phyloP scores from a whole-genome alignment of 2,888 invertebrate species.

The Drosophila seclusa region DNA sequence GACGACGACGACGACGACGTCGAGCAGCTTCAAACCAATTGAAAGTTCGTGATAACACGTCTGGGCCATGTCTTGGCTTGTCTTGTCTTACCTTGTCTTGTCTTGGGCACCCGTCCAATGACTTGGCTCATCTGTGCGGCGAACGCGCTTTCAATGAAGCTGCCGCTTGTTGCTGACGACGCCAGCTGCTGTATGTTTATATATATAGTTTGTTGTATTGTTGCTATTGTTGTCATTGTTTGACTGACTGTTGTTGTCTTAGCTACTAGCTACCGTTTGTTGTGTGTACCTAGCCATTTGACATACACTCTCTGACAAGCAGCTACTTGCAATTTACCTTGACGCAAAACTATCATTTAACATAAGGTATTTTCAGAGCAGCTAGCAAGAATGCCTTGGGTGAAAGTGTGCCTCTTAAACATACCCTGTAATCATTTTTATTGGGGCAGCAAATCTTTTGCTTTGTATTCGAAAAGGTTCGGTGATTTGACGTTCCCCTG shows the following conservation, averaged over 20 bases:
- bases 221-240: slow-evolving; percentile 22
- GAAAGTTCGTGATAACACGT: slow-evolving; percentile 61
- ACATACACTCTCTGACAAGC: slow-evolving; percentile 20
- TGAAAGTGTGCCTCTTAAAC: background rate
- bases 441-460: background rate
- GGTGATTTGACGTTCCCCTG: background rate
- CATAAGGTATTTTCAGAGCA: slow-evolving; percentile 17
- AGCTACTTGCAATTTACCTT: slow-evolving; percentile 30
- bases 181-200: slow-evolving; percentile 33
- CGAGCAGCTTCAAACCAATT: slow-evolving; percentile 32
- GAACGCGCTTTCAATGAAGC: slow-evolving; percentile 44
- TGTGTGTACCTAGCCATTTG: slow-evolving; percentile 33
- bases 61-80: slow-evolving; percentile 40
- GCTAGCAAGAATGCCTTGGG: background rate
- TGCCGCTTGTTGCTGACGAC: slow-evolving; percentile 24
- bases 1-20: background rate
- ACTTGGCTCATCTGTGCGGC: slow-evolving; percentile 58
- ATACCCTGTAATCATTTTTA: slow-evolving; percentile 8
- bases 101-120: slow-evolving; percentile 40
- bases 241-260: slow-evolving; percentile 15
- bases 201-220: background rate
- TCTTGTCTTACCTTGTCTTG: slow-evolving; percentile 37
- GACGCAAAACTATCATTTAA: slow-evolving; percentile 25
- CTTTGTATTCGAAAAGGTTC: background rate
- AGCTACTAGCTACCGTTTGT: slow-evolving; percentile 52